Conservation (phyloP, 2,888 invertebrate genomes). For the Lydus trimaculatus region DNA sequence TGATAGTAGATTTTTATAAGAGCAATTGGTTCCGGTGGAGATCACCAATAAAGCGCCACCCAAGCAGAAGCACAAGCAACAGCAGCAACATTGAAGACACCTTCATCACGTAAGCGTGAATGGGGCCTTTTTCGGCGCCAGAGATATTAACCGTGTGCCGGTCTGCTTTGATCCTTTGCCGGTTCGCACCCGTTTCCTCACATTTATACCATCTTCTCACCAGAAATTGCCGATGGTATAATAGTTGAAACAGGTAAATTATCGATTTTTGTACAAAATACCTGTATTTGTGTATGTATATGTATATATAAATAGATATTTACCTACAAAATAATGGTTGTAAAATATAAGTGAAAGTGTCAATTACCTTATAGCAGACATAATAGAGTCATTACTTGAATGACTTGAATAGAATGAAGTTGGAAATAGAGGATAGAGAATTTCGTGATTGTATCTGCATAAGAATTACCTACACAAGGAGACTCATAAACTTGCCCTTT, state of each 20-base stretch:
- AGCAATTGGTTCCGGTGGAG: constrained; percentile 36
- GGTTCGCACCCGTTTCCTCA: constrained; percentile 52
- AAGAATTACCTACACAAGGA: constrained; percentile 49
- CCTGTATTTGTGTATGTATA: too few relatives aligned
- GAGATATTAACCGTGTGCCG: constrained; percentile 52
- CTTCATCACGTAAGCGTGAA: constrained; percentile 53
- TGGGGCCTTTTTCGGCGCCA: constrained; percentile 54
- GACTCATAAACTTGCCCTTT: constrained; percentile 56
- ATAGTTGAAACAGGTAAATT: constrained; percentile 20
- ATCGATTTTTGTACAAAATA: constrained; percentile 16
- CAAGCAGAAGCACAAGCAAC: constrained; percentile 42
- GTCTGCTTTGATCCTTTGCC: constrained; percentile 44
- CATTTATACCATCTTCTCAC: constrained; percentile 27
- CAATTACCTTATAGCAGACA: constrained; percentile 13
- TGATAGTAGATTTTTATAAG: constrained; percentile 24
- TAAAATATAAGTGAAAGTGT: neutral
- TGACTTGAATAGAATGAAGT: constrained; percentile 23
- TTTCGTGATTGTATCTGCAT: constrained; percentile 48
- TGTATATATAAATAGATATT: too few relatives aligned
- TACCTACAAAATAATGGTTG: constrained; percentile 17
- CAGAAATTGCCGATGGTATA: neutral
- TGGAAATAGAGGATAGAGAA: constrained; percentile 28
- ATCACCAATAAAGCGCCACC: constrained; percentile 50
- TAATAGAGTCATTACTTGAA: constrained; percentile 52
- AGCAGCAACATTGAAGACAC: constrained; percentile 37